Evolutionary conservation across 2,113 vertebrate genomes (phyloP), one percentile per base, ranked within the genome.

Genomic region (Hypocryptadius cinnamomeus): DNA sequence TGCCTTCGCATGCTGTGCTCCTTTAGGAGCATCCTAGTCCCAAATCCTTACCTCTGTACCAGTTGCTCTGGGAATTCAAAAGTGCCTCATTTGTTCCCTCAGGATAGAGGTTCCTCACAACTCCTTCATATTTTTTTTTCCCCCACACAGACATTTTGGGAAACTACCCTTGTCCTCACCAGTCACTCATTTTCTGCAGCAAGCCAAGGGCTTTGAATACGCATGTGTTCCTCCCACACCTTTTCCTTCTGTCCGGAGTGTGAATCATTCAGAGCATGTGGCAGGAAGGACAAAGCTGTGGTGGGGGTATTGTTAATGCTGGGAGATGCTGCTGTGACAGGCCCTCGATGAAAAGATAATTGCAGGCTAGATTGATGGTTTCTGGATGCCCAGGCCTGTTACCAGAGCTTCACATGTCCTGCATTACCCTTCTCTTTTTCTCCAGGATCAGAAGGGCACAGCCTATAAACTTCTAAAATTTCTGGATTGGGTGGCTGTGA

Each of bases 231-330:
- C 68, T 91, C 91, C 84, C 89, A 79, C 66, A 87, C 54, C 66
- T 89, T 89, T 81, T 94, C n/a, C 48, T 87, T 94, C 84, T 93
- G 50, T 77, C 91, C 60, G 5, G 63, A 61, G n/a, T 31, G 22
- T 91, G 85, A 95, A 77, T 93, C 71, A 77, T 33, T 82, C 70
- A 19, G 47, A 85, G 61, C 4, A 15, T 95, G 87, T 3, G 9
- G 78, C 74, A 95, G 79, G 87, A 85, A 70, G 66, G 87, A 93
- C 74, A 95, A 74, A 92, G 89, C 74, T 91, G 47, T 51, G 81
- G 21, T 40, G 74, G 28, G 45, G 66, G 37, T 45, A 84, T 39
- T 81, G 77, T 92, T 78, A 11, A 11, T 72, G 65, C 80, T 76
- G 73, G 80, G 59, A 90, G 69, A 89, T 85, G 65, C 80, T 77